Percentiles rank a stretch among this genome's conserved stretches.
These are phyloP conservation scores for Lycaon pictus DNA, from an alignment of 2,113 vertebrate species.

Conservation along the genomic window DNA sequence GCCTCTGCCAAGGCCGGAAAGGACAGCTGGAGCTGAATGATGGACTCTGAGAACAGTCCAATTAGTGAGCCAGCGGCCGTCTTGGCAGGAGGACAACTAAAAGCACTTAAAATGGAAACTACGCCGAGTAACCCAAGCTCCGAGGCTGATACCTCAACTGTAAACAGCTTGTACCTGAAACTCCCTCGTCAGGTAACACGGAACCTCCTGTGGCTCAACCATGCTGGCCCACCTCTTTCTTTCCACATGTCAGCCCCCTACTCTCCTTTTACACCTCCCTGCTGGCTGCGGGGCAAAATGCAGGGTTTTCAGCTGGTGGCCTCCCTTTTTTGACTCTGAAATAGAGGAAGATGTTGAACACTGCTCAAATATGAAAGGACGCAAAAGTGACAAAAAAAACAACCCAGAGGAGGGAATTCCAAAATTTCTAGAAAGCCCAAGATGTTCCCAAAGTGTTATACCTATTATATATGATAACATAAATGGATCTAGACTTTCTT, in stretches of 20 bases:
- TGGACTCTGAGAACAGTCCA: not conserved
- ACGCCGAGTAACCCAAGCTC: conserved; percentile 63
- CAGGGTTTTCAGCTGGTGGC: not conserved
- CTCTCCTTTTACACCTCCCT: not conserved
- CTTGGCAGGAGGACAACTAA: not conserved
- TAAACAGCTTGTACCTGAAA: conserved; percentile 58
- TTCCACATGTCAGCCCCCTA: not conserved
- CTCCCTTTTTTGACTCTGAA: not conserved
- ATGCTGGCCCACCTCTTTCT: not conserved
- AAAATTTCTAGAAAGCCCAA: not conserved
- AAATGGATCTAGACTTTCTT: not conserved
- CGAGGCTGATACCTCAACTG: conserved; percentile 36
- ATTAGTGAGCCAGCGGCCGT: not conserved
- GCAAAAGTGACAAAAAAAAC: not conserved
- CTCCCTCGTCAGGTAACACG: conserved; percentile 54
- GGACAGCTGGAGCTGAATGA: not conserved
- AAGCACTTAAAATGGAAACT: conserved; percentile 70
- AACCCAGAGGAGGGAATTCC: not conserved
- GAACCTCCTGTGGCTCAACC: not conserved
- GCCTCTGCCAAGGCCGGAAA: not conserved
- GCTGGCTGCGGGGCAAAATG: not conserved
- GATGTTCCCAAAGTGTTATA: not conserved
- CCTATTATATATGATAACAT: not conserved
- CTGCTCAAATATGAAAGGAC: not conserved
- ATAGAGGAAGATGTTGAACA: not conserved